Percentiles rank a stretch among this genome's conserved stretches.
Evolutionary conservation across 2,797 vertebrate genomes (phyloP).

Genomic region (Crax fasciolata): DNA sequence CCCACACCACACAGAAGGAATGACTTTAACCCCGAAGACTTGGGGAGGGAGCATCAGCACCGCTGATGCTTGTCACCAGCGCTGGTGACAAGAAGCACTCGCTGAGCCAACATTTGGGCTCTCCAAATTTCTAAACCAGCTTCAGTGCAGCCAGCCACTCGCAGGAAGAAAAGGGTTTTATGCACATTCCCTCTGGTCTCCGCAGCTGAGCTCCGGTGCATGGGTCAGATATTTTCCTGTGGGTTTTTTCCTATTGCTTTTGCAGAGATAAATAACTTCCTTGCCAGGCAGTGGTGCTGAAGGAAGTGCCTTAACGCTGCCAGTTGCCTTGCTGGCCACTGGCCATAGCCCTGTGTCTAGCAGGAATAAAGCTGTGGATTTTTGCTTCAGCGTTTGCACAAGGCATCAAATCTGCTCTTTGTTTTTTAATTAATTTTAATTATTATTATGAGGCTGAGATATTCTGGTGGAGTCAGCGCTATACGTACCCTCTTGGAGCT

Average conservation of each 20-base stretch:
- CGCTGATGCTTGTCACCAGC: not conserved
- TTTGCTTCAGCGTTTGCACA: not conserved
- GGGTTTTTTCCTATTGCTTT: not conserved
- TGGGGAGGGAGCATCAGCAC: not conserved
- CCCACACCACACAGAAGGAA: not conserved
- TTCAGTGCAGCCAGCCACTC: no score
- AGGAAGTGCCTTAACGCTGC: not conserved
- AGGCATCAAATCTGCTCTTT: not conserved
- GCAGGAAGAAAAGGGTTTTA: not conserved
- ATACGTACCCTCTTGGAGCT: fast-evolving
- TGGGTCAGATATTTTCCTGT: not conserved
- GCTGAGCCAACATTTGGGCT: not conserved
- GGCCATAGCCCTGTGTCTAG: not conserved
- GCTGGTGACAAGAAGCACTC: not conserved
- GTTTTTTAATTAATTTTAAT: not conserved
- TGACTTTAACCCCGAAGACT: not conserved
- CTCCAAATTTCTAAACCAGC: not conserved
- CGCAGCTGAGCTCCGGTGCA: not conserved
- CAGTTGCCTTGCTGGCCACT: not conserved
- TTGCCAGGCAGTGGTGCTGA: not conserved
- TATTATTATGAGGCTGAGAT: not conserved
- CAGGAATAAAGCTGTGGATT: not conserved
- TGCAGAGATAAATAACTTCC: not conserved
- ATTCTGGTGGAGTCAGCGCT: not conserved
- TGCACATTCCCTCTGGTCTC: not conserved